Evolutionary conservation across 2,888 invertebrate species (phyloP).

Genomic region (Encarsia formosa): DNA sequence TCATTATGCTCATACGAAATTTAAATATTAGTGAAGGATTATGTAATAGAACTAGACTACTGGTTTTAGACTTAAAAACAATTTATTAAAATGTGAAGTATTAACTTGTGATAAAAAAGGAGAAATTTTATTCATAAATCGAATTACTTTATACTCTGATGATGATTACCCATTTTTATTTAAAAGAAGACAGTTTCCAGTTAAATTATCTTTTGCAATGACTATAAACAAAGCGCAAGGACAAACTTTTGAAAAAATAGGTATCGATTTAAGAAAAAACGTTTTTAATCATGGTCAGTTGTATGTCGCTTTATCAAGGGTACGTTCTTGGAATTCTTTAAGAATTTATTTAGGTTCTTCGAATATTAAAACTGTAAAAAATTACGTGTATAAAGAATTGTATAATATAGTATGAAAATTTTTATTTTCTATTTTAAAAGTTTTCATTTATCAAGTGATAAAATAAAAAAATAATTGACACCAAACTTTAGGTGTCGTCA

Average conservation of each 20-base stretch:
- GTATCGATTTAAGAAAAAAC: constrained; percentile 26
- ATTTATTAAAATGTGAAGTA: constrained; percentile 1
- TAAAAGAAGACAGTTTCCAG: constrained; percentile 21
- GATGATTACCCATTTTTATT: background rate
- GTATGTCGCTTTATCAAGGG: too few species aligned
- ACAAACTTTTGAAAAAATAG: constrained; percentile 25
- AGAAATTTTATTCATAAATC: background rate
- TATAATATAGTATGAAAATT: too few species aligned
- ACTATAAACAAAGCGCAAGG: constrained; percentile 27
- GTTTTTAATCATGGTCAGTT: constrained; percentile 28
- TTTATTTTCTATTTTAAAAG: too few species aligned
- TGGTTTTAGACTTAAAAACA: background rate
- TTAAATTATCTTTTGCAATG: constrained; percentile 26
- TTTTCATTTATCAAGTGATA: too few species aligned
- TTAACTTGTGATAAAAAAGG: background rate
- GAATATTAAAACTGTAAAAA: too few species aligned
- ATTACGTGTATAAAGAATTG: too few species aligned
- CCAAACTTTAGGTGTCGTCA: too few species aligned
- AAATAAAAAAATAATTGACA: too few species aligned
- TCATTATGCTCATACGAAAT: constrained; percentile 29
- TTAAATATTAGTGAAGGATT: constrained; percentile 28
- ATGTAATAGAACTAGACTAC: constrained; percentile 23
- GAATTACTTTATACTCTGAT: background rate
- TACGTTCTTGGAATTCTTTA: too few species aligned
- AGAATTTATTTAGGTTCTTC: too few species aligned